Conservation (phyloP, 2,797 vertebrate species). For the Mareca strepera region DNA sequence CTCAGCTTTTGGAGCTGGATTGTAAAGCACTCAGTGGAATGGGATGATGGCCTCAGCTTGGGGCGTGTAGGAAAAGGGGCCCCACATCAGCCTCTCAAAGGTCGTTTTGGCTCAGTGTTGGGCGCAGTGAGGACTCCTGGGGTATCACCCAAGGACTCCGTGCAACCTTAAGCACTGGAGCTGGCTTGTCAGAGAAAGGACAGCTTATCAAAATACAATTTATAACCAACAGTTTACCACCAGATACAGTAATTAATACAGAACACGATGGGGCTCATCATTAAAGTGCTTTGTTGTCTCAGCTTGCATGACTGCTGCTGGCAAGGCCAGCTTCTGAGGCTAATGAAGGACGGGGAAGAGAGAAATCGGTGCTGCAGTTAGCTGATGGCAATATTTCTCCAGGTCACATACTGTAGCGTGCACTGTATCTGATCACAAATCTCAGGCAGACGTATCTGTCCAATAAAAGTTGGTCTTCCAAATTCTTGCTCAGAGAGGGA, state of each 20-base stretch:
- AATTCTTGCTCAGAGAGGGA: conserved; percentile 24
- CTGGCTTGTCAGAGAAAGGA: conserved; percentile 51
- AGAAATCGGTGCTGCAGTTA: conserved; percentile 43
- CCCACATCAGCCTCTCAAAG: conserved; percentile 15
- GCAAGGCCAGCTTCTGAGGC: conserved; percentile 53
- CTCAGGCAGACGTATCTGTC: not conserved
- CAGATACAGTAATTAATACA: conserved; percentile 53
- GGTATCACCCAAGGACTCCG: conserved; percentile 62
- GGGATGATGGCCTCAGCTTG: not conserved
- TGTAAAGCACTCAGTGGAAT: not conserved
- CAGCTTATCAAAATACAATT: conserved; percentile 62
- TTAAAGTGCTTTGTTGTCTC: conserved; percentile 61
- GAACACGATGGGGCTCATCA: conserved; percentile 27
- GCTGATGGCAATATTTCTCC: conserved; percentile 44
- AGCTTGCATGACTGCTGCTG: conserved; percentile 48
- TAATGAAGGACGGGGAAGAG: conserved; percentile 52
- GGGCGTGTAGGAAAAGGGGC: not conserved
- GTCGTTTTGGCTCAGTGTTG: conserved; percentile 47
- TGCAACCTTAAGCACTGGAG: conserved; percentile 46
- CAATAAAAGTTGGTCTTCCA: not conserved
- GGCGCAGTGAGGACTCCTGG: not conserved
- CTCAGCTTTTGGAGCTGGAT: not conserved
- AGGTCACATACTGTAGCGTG: not conserved
- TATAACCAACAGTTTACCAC: conserved; percentile 50
- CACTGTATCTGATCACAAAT: conserved; percentile 39